Base-by-base conservation (phyloP, 2,797 vertebrate species). In the Aeoliscus strigatus region DNA sequence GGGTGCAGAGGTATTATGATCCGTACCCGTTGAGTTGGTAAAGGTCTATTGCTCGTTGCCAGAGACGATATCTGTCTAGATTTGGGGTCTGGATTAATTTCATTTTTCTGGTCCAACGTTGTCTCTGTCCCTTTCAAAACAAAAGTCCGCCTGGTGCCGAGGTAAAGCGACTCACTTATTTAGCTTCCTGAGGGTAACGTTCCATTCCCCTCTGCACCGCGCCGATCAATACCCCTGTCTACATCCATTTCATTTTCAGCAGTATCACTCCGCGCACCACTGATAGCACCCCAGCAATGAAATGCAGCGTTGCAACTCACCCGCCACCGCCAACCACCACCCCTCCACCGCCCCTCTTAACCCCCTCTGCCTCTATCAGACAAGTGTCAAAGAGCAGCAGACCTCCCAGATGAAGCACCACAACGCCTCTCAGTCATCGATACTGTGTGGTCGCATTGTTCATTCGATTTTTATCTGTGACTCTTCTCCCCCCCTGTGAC, bases 401-500 rank as follows among this genome's bases (percentile, higher is more conserved):
- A 11, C 11, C 27, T 10, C 11, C 10, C 4, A 4, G 11, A 27
- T 11, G 11, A 10, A 4, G 11, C 27, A 9, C 27, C 4, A 1
- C 4, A 10, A 11, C 9, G 9, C 3, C 11, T 11, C 11, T 27
- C n/a, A 11, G 9, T 1, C 9, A 11, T 53, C n/a, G 57, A 67
- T 86, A 70, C 61, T 52, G 73, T 84, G 84, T n/a, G n/a, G 89
- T 88, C 84, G 83, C 79, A 70, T 82, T 84, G 82, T 90, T 90
- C 86, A 87, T 81, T 86, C 85, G 87, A 89, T 90, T 84, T 91
- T 90, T n/a, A 91, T 87, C 84, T 81, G 82, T 87, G 85, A 80
- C 87, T 80, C 82, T 74, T 79, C 81, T 82, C 71, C 41, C 14
- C 16, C 26, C 66, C 83, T 33, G 79, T 89, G 85, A n/a, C n/a